Conservation (phyloP, 2,888 invertebrate species). For the Liposcelis brunnea region DNA sequence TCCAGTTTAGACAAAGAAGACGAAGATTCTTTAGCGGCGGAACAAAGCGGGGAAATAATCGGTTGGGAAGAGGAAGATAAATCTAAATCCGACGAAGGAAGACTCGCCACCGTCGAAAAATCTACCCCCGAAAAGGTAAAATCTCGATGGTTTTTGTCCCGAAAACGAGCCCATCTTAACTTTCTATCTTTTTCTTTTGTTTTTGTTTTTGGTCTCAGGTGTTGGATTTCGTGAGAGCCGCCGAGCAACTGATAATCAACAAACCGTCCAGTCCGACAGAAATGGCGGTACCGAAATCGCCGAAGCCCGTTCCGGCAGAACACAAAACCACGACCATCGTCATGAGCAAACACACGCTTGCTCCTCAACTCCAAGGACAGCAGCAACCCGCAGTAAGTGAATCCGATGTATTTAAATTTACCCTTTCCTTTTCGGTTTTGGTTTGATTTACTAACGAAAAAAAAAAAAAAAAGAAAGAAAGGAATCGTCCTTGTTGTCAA, state of each 20-base stretch:
- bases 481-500: conserved; percentile 3
- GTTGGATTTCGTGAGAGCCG: conserved; percentile 77
- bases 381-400: conserved; percentile 5
- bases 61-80: background rate
- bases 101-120: conserved; percentile 39
- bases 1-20: conserved; percentile 81
- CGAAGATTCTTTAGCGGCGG: conserved; percentile 31
- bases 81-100: conserved; percentile 35
- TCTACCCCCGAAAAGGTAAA: conserved; percentile 68
- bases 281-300: conserved; percentile 52
- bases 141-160: conserved; percentile 3
- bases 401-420: background rate
- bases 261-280: conserved; percentile 33
- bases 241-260: conserved; percentile 40
- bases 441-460: too few species aligned
- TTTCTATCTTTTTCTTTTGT: conserved; percentile 9
- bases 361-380: conserved; percentile 35
- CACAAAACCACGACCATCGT: conserved; percentile 82
- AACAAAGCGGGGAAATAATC: background rate
- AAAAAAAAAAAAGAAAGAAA: conserved; percentile 1
- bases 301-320: conserved; percentile 34
- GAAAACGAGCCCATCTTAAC: background rate
- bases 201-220: conserved; percentile 33
- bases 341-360: conserved; percentile 83
- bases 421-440: conserved; percentile 8